phyloP scores from a whole-genome alignment of 1,140 invertebrate species.

The Panagrolaimus sp. region DNA sequence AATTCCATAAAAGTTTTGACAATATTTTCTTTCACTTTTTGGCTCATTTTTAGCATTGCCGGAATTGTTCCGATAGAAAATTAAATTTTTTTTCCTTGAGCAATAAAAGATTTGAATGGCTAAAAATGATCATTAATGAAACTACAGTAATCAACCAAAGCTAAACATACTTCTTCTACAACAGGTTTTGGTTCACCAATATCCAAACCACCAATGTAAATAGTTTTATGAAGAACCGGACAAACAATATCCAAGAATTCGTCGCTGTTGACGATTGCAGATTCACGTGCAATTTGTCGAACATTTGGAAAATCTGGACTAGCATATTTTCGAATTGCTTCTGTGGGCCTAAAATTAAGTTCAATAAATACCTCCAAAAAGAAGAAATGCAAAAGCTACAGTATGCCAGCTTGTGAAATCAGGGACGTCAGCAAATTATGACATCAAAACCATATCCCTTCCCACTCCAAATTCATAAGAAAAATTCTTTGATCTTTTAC shows the following conservation, averaged over 20 bases:
- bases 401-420: no score
- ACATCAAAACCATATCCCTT: no score
- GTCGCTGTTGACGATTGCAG: slow-evolving; percentile 33
- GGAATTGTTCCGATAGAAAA: slow-evolving; percentile 38
- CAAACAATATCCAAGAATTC: slow-evolving; percentile 40
- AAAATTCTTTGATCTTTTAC: no score
- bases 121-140: background rate
- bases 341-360: slow-evolving; percentile 4
- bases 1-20: slow-evolving; percentile 29
- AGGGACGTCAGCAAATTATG: no score
- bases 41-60: slow-evolving; percentile 17
- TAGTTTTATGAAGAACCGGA: slow-evolving; percentile 28
- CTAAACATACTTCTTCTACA: background rate
- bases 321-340: slow-evolving; percentile 3
- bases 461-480: no score
- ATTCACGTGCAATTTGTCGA: slow-evolving; percentile 29
- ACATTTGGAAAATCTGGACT: slow-evolving; percentile 34
- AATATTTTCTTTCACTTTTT: slow-evolving; percentile 25
- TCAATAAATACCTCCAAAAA: no score
- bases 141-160: background rate
- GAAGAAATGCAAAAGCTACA: no score
- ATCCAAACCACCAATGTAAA: slow-evolving; percentile 39
- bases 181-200: slow-evolving; percentile 13
- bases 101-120: slow-evolving; percentile 24
- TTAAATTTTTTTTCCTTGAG: slow-evolving; percentile 25